Percentiles rank a stretch among this genome's conserved stretches.
Evolutionary conservation across 2,888 invertebrate genomes (phyloP).

Genomic region (Netelia melanura): DNA sequence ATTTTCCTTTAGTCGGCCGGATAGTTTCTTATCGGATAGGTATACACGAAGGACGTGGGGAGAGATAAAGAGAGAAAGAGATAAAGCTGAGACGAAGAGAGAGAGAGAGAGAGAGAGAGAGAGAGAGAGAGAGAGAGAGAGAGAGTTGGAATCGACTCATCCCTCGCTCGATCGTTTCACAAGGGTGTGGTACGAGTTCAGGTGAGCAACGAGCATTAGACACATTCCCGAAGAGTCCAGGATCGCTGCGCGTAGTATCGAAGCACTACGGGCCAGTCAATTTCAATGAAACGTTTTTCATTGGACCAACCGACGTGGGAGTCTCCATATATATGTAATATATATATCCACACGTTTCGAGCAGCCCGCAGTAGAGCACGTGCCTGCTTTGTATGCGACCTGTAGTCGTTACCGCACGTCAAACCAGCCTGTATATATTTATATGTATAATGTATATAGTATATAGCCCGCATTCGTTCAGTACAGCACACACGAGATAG

Average conservation of each 20-base stretch:
- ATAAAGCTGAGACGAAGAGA: neutral
- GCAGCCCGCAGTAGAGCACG: constrained; percentile 25
- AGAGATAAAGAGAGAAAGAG: constrained; percentile 13
- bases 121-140: constrained; percentile 26
- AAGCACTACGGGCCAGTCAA: neutral
- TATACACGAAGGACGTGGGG: constrained; percentile 44
- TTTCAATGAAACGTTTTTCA: neutral
- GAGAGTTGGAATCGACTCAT: constrained; percentile 21
- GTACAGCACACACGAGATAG: constrained; percentile 11
- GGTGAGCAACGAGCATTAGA: constrained; percentile 28
- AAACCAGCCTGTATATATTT: constrained; percentile 16
- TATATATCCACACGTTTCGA: constrained; percentile 1
- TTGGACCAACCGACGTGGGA: neutral
- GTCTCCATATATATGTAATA: neutral
- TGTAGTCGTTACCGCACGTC: constrained; percentile 47
- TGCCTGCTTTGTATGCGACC: constrained; percentile 44
- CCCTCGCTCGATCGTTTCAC: constrained; percentile 10
- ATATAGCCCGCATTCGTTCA: constrained; percentile 6
- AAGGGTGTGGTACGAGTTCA: constrained; percentile 6
- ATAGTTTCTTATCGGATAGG: constrained; percentile 69
- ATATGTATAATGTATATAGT: neutral
- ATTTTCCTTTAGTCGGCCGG: constrained; percentile 68
- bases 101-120: constrained; percentile 19
- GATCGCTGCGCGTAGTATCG: neutral
- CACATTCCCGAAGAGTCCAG: constrained; percentile 13